A percentile compares a stretch with the other conserved stretches of the same genome.
Evolutionary conservation across 2,797 vertebrate species (phyloP).

Genomic region (Otus scops): DNA sequence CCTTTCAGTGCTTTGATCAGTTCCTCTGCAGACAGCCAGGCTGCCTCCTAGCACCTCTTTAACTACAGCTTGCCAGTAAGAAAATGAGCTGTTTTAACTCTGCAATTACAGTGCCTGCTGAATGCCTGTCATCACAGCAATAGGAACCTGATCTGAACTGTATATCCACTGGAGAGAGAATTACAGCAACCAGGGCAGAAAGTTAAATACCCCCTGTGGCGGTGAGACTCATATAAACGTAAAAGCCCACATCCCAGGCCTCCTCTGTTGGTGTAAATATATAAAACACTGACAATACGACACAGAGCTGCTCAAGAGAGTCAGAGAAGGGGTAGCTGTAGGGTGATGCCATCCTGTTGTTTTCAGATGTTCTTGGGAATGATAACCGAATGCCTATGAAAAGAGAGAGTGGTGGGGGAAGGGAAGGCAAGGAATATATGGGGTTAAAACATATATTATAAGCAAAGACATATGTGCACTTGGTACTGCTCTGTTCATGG

Average conservation of each 20-base stretch:
- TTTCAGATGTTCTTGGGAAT: background rate
- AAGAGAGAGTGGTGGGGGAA: background rate
- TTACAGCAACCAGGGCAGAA: constrained; percentile 74
- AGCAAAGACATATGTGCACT: background rate
- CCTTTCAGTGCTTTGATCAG: constrained; percentile 83
- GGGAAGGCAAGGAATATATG: background rate
- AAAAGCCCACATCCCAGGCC: constrained; percentile 32
- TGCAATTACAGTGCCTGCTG: constrained; percentile 82
- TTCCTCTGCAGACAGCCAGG: constrained; percentile 82
- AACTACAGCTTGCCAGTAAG: constrained; percentile 80
- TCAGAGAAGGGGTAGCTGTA: background rate
- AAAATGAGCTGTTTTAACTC: constrained; percentile 82
- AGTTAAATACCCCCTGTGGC: constrained; percentile 75
- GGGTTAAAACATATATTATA: background rate
- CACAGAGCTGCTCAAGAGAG: background rate
- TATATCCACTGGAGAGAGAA: constrained; percentile 76
- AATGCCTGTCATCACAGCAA: constrained; percentile 83
- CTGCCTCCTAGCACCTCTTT: constrained; percentile 84
- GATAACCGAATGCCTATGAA: background rate
- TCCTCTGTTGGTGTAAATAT: constrained; percentile 54
- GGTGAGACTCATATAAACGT: constrained; percentile 59
- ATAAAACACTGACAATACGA: constrained; percentile 56
- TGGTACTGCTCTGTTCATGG: background rate
- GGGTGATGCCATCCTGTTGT: constrained; percentile 33
- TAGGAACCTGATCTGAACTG: constrained; percentile 76